These are phyloP conservation scores for Melanerpes aurifrons DNA, from an alignment of 2,113 vertebrate genomes.

Conservation along the genomic window DNA sequence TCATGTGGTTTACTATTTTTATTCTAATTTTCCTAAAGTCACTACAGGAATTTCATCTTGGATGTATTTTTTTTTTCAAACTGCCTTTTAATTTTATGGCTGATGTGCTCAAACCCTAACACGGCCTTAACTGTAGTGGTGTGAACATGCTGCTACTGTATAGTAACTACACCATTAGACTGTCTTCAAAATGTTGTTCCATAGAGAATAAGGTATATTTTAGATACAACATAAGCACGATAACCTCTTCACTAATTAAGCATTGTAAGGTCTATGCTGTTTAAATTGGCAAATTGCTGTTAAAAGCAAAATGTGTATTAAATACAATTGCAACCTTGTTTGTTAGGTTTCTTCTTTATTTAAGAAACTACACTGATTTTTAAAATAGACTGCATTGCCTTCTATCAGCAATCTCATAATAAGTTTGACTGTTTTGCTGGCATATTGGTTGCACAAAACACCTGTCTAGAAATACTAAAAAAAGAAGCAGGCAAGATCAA, in stretches of 20 bases:
- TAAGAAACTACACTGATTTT: not conserved
- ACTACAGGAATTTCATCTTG: not conserved
- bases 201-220: constrained; percentile 77
- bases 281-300: constrained; percentile 75
- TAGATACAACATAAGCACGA: constrained; percentile 73
- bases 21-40: constrained; percentile 12
- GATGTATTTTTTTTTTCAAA: constrained; percentile 29
- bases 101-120: constrained; percentile 30
- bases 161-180: constrained; percentile 61
- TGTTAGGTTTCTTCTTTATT: constrained; percentile 56
- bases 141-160: constrained; percentile 54
- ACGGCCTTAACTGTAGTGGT: constrained; percentile 56
- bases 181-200: constrained; percentile 68
- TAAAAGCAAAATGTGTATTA: constrained; percentile 80
- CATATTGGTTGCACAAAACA: not conserved
- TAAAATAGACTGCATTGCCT: not conserved
- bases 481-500: not conserved
- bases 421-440: constrained; percentile 11
- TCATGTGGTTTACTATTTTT: constrained; percentile 32
- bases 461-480: not conserved
- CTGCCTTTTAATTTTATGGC: constrained; percentile 42
- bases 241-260: constrained; percentile 70
- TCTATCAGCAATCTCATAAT: not conserved
- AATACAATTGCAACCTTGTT: constrained; percentile 63
- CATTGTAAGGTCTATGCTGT: constrained; percentile 70